A percentile compares a stretch with the other conserved stretches of the same genome.
These are phyloP conservation scores for Apis cerana DNA, from an alignment of 1,140 invertebrate species.

Conservation along the genomic window DNA sequence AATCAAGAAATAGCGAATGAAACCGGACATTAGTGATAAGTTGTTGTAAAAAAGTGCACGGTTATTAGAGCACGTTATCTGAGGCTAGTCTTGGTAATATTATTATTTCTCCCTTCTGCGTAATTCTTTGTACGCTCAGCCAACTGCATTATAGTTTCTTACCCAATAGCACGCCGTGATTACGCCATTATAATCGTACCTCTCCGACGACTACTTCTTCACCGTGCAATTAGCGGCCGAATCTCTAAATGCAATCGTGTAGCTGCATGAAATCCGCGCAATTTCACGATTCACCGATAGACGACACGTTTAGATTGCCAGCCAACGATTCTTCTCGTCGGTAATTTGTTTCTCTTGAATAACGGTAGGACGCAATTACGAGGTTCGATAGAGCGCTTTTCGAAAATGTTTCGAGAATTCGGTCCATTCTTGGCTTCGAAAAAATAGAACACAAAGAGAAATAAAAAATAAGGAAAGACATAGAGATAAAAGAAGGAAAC, in stretches of 20 bases:
- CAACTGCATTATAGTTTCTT: slow-evolving; percentile 48
- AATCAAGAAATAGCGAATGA: neutral
- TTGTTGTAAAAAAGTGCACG: neutral
- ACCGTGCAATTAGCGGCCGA: slow-evolving; percentile 59
- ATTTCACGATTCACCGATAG: slow-evolving; percentile 54
- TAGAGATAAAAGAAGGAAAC: neutral
- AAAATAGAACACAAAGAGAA: no score
- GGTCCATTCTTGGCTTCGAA: no score
- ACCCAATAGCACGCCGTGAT: slow-evolving; percentile 45
- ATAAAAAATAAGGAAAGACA: neutral
- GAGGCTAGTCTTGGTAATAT: slow-evolving; percentile 10
- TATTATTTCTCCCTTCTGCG: slow-evolving; percentile 45
- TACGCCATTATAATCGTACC: slow-evolving; percentile 61
- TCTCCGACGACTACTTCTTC: slow-evolving; percentile 57
- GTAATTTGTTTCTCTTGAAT: slow-evolving; percentile 26
- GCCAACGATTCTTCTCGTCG: neutral
- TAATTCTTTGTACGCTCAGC: slow-evolving; percentile 18
- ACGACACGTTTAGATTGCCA: slow-evolving; percentile 33
- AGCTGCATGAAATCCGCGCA: slow-evolving; percentile 51
- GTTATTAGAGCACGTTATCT: slow-evolving; percentile 42
- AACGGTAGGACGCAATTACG: slow-evolving; percentile 11
- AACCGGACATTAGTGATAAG: slow-evolving; percentile 33
- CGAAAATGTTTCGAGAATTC: neutral
- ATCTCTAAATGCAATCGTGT: slow-evolving; percentile 55
- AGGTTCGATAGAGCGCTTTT: neutral